A percentile compares a stretch with the other conserved stretches of the same genome.
phyloP scores from a whole-genome alignment of 2,113 vertebrate species.

The Genyomyrus donnyi region DNA sequence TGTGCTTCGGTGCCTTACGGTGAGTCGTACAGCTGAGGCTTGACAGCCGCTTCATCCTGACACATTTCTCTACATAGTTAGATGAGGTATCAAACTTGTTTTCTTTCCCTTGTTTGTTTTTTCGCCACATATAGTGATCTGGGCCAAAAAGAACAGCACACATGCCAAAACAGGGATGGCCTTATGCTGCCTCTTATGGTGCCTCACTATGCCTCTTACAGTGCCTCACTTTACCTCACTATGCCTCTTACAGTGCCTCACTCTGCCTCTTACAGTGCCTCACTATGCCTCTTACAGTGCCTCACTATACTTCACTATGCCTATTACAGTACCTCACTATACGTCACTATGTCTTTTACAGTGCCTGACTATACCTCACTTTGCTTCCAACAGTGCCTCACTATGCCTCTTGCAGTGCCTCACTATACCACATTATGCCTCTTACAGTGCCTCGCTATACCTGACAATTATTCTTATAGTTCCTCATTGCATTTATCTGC shows the following conservation, averaged over 20 bases:
- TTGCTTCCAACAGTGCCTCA: neutral
- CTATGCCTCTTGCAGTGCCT: neutral
- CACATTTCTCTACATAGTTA: neutral
- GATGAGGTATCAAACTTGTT: slow-evolving; percentile 9
- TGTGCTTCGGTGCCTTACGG: neutral
- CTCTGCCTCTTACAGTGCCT: neutral
- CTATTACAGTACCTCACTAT: neutral
- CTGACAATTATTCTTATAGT: neutral
- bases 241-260: neutral
- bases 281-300: no score
- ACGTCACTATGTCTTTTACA: neutral
- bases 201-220: neutral
- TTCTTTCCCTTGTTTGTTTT: slow-evolving; percentile 21
- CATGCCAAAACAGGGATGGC: neutral
- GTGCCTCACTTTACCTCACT: neutral
- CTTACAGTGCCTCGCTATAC: neutral
- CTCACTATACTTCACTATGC: neutral
- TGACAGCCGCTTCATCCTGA: neutral
- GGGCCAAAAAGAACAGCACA: neutral
- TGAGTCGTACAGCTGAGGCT: neutral
- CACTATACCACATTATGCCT: neutral
- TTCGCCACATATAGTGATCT: neutral
- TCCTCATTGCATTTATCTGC: neutral
- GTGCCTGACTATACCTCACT: neutral
- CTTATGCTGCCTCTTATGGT: neutral